A percentile compares a stretch with the other conserved stretches of the same genome.
phyloP scores from a whole-genome alignment of 2,888 invertebrate species.

The Allacma fusca region DNA sequence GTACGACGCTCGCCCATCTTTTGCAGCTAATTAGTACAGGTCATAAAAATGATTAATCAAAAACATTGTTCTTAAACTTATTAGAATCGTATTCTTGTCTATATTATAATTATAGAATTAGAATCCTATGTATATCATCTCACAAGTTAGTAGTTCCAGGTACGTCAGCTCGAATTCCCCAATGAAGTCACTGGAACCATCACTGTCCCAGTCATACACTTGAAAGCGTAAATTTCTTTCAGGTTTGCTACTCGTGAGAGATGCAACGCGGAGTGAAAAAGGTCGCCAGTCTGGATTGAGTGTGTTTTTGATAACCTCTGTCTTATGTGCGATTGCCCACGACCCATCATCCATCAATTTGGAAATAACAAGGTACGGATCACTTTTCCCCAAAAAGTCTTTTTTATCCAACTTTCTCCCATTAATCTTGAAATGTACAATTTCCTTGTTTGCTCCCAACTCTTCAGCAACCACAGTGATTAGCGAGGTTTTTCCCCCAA shows the following conservation, averaged over 20 bases:
- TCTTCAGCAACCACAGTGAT: conserved; percentile 61
- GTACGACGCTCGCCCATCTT: conserved; percentile 62
- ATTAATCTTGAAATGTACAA: conserved; percentile 63
- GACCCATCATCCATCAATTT: conserved; percentile 66
- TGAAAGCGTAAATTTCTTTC: conserved; percentile 66
- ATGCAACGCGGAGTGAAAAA: conserved; percentile 63
- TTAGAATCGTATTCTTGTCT: no score
- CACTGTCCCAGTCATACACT: conserved; percentile 67
- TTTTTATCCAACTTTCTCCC: conserved; percentile 66
- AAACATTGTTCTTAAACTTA: no score
- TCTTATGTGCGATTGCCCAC: conserved; percentile 66
- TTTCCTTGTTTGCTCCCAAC: conserved; percentile 63
- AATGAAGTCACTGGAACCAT: conserved; percentile 67
- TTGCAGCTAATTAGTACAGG: conserved; percentile 44
- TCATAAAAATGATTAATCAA: no score
- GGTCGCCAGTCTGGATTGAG: conserved; percentile 68
- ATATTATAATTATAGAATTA: conserved; percentile 13
- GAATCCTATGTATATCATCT: no score
- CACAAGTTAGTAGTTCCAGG: conserved; percentile 63
- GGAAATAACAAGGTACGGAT: conserved; percentile 66
- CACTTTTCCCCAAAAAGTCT: conserved; percentile 68
- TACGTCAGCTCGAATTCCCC: conserved; percentile 65
- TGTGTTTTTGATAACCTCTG: conserved; percentile 67
- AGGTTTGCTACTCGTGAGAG: conserved; percentile 67
- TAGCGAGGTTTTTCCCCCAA: conserved; percentile 52